These are phyloP conservation scores for Adelosebastes latens DNA, from an alignment of 2,797 vertebrate species.

Conservation along the genomic window DNA sequence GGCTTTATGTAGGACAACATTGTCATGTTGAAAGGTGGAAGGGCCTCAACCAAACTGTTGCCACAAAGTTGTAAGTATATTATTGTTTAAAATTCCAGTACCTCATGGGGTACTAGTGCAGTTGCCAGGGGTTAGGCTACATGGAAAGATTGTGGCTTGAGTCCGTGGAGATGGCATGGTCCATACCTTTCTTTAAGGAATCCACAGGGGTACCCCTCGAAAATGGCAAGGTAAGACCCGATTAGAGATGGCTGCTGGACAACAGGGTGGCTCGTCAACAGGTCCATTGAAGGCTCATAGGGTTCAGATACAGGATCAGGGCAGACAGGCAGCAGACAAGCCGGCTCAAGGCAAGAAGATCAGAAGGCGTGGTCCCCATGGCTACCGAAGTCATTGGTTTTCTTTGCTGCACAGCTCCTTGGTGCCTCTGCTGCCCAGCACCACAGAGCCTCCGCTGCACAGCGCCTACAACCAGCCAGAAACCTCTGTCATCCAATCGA, in stretches of 20 bases:
- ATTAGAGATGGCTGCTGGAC: not conserved
- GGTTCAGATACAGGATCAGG: not conserved
- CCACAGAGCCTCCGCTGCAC: no score
- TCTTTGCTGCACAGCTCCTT: not conserved
- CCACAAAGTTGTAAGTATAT: not conserved
- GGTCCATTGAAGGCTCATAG: not conserved
- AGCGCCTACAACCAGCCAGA: not conserved
- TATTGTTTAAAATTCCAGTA: not conserved
- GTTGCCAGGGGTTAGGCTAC: not conserved
- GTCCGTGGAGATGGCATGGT: not conserved
- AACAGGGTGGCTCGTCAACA: not conserved
- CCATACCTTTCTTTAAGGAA: not conserved
- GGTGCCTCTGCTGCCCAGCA: not conserved
- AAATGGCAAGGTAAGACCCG: not conserved
- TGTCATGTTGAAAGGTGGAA: not conserved
- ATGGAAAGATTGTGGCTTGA: not conserved
- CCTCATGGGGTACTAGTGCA: not conserved
- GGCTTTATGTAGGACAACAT: not conserved
- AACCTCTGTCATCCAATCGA: not conserved
- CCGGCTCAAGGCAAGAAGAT: not conserved
- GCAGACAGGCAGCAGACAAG: not conserved
- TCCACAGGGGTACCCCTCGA: not conserved
- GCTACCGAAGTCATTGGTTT: not conserved
- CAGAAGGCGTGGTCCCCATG: not conserved
- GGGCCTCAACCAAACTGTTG: not conserved